Base-by-base conservation (phyloP, 2,888 invertebrate species). In the Lissonota sp. region DNA sequence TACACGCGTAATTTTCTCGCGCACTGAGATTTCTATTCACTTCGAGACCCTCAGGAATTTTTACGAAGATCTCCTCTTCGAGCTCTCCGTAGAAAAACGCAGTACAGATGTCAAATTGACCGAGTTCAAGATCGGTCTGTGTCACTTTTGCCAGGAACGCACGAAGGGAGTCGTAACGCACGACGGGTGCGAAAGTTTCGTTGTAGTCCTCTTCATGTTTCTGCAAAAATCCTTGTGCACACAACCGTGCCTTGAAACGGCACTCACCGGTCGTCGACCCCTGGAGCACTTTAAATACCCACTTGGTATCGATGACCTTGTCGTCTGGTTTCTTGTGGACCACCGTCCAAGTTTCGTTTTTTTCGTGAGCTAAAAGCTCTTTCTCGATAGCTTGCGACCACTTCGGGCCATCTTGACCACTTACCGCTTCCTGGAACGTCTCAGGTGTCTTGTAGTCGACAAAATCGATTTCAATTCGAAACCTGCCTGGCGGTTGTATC, bases 1-100 rank as follows among this genome's bases (percentile, higher is more conserved):
- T 42, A 67, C 75, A 78, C 40, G 79, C 82, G 40, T n/a, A 53
- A 16, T 39, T 40, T 63, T 44, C 63, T 63, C 10, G n/a, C n/a
- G 4, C 39, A 10, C 3, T 58, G n/a, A n/a, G n/a, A n/a, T n/a
- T n/a, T n/a, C n/a, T n/a, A n/a, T n/a, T n/a, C n/a, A n/a, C n/a
- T n/a, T n/a, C n/a, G n/a, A 4, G 40, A 8, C 14, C 42, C 42
- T 42, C 42, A 5, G 42, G 42, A 7, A 42, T 5, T 7, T 42
- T 42, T 7, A 42, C 7, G 42, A 42, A 42, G 42, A 42, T 42
- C 42, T 42, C 42, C 7, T 42, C 42, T 5, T 42, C 42, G 42
- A 42, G 42, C 7, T 42, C 42, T 5, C 42, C 42, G 7, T 42
- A 7, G 5, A 42, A 7, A 42, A 42, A 42, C 42, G 42, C 5